phyloP scores from a whole-genome alignment of 1,140 invertebrate species.

The Lanistes nyassanus region DNA sequence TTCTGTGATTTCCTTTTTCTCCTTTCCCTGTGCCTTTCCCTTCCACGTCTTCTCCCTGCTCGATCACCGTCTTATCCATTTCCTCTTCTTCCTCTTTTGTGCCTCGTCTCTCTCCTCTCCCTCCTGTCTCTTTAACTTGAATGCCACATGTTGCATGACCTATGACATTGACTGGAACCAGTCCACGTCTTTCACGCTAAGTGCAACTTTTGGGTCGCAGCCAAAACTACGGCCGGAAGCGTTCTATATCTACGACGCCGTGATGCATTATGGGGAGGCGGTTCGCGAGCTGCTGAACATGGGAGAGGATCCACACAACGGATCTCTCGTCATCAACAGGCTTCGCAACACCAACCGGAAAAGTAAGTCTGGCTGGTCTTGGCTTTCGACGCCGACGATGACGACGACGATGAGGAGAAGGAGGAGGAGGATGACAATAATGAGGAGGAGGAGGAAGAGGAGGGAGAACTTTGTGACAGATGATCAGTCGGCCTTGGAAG shows the following conservation, averaged over 20 bases:
- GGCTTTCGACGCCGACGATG: too few species aligned
- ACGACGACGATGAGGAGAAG: too few species aligned
- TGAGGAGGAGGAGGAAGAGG: too few species aligned
- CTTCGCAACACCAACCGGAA: slow-evolving; percentile 75
- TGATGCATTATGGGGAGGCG: slow-evolving; percentile 49
- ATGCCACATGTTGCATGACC: not conserved
- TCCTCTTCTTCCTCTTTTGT: too few species aligned
- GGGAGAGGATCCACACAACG: slow-evolving; percentile 31
- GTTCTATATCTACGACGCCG: slow-evolving; percentile 59
- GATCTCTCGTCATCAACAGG: slow-evolving; percentile 73
- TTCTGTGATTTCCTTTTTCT: too few species aligned
- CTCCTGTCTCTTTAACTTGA: not conserved
- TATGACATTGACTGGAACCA: not conserved
- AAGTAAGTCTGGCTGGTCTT: slow-evolving; percentile 72
- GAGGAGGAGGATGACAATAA: too few species aligned
- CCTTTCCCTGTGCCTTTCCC: too few species aligned
- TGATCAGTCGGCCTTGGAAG: too few species aligned
- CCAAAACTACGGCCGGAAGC: slow-evolving; percentile 44
- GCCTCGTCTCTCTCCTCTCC: not conserved
- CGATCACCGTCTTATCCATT: too few species aligned
- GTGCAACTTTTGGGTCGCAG: not conserved
- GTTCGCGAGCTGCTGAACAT: slow-evolving; percentile 36
- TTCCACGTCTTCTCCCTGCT: too few species aligned
- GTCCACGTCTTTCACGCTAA: not conserved
- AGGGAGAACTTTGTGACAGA: too few species aligned